These are phyloP conservation scores for Toxotes lorentzi DNA, from an alignment of 2,797 vertebrate genomes.

Conservation along the genomic window DNA sequence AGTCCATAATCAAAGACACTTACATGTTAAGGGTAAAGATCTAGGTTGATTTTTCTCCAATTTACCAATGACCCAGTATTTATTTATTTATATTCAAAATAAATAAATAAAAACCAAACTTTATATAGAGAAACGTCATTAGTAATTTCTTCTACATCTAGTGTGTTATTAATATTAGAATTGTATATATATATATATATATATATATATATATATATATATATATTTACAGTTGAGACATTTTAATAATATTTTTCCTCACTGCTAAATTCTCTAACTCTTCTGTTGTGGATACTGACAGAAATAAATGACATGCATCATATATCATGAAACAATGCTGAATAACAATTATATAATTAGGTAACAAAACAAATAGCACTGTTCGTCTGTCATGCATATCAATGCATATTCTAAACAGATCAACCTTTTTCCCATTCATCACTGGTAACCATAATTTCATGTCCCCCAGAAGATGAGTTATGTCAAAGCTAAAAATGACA, in stretches of 20 bases:
- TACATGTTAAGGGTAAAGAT: constrained; percentile 56
- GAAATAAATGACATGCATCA: constrained; percentile 35
- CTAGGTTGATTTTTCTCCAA: constrained; percentile 28
- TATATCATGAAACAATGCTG: constrained; percentile 46
- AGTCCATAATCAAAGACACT: constrained; percentile 62
- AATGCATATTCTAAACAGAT: constrained; percentile 56
- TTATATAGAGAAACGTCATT: not conserved
- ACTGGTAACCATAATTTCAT: constrained; percentile 72
- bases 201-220: too few relatives aligned
- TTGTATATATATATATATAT: not conserved
- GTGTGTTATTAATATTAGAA: not conserved
- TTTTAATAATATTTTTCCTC: constrained; percentile 5
- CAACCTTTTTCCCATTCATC: constrained; percentile 73
- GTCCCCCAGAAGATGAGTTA: constrained; percentile 73
- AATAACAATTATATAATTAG: constrained; percentile 66
- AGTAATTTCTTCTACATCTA: not conserved
- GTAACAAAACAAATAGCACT: constrained; percentile 54
- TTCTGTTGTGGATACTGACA: constrained; percentile 18
- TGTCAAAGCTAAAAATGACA: constrained; percentile 72
- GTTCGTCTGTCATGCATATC: constrained; percentile 47
- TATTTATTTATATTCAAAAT: constrained; percentile 2
- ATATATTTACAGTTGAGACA: not conserved
- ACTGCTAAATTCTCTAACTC: not conserved
- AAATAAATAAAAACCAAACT: not conserved
- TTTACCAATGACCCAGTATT: constrained; percentile 45